These are phyloP conservation scores for Phoenicopterus ruber DNA, from an alignment of 2,113 vertebrate genomes.

Conservation along the genomic window DNA sequence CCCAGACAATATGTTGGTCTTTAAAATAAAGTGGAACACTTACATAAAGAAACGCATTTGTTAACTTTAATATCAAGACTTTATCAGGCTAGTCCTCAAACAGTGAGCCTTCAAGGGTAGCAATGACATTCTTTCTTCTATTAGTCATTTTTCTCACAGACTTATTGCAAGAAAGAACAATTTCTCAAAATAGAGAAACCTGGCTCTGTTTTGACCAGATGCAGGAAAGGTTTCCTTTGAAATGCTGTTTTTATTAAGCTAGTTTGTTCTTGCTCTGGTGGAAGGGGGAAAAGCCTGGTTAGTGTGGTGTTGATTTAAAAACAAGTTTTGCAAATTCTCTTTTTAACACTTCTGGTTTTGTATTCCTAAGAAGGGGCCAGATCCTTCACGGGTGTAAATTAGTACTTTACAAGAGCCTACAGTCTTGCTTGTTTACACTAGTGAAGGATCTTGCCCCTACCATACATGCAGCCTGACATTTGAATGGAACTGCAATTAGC, in stretches of 20 bases:
- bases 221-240: neutral
- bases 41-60: neutral
- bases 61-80: neutral
- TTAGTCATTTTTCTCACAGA: neutral
- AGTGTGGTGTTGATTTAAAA: neutral
- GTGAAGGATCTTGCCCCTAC: neutral
- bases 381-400: neutral
- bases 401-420: neutral
- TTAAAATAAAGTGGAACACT: neutral
- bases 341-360: neutral
- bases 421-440: neutral
- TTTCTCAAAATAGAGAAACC: neutral
- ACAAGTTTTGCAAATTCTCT: neutral
- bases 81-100: conserved; percentile 17
- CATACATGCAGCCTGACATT: neutral
- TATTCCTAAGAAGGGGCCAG: neutral
- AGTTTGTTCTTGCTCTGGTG: neutral
- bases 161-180: neutral
- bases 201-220: neutral
- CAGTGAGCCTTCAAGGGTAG: conserved; percentile 1
- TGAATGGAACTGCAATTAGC: conserved; percentile 33
- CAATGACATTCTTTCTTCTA: neutral
- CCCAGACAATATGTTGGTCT: neutral
- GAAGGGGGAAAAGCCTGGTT: accelerated
- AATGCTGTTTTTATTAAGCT: neutral